Conservation (phyloP, 2,113 vertebrate genomes). For the Indicator maculatus region DNA sequence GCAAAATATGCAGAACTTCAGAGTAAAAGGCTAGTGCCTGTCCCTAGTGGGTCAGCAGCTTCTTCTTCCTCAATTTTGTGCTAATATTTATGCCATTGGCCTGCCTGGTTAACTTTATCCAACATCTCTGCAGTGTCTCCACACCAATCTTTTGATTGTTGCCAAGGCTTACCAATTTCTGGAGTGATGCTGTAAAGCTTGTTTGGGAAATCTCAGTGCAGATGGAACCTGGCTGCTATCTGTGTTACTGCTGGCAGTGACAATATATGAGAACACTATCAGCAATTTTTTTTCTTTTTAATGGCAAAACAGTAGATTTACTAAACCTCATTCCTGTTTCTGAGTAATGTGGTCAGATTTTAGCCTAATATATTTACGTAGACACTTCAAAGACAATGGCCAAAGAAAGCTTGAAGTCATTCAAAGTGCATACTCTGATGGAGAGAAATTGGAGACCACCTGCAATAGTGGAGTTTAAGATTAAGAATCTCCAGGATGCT, state of each 20-base stretch:
- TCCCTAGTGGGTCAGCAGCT: neutral
- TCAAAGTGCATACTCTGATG: neutral
- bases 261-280: neutral
- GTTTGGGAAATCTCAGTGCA: slow-evolving; percentile 48
- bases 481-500: neutral
- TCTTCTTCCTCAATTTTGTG: neutral
- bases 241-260: slow-evolving; percentile 41
- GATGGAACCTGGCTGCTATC: slow-evolving; percentile 50
- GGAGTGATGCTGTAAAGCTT: slow-evolving; percentile 27
- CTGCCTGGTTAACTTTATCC: neutral
- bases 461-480: neutral
- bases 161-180: slow-evolving; percentile 48
- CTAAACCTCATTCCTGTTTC: neutral
- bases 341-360: neutral
- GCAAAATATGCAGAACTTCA: neutral
- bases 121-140: neutral
- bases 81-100: neutral
- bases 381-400: neutral
- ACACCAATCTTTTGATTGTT: neutral
- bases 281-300: neutral
- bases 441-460: neutral
- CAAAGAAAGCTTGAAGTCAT: neutral
- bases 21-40: neutral
- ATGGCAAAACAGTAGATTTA: neutral
- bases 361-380: neutral